A percentile compares a stretch with the other conserved stretches of the same genome.
Evolutionary conservation across 1,140 invertebrate genomes (phyloP).

Genomic region (Doryteuthis pealeii): DNA sequence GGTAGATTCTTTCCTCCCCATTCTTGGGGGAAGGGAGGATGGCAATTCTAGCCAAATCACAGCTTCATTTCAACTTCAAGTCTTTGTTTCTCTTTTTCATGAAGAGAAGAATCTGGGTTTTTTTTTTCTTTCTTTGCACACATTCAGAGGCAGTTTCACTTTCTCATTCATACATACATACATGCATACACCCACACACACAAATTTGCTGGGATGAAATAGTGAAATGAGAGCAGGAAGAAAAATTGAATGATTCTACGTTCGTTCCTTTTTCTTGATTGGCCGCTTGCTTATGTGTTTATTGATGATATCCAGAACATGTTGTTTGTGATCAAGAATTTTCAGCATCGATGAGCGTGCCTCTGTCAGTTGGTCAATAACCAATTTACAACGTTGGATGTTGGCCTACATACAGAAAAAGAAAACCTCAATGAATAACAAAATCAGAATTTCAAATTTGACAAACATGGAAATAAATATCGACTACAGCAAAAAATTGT

Average conservation of each 20-base stretch:
- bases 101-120: too few relatives aligned
- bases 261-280: slow-evolving; percentile 77
- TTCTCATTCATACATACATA: neutral
- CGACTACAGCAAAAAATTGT: too few relatives aligned
- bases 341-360: slow-evolving; percentile 82
- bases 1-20: too few relatives aligned
- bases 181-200: neutral
- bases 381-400: slow-evolving; percentile 89
- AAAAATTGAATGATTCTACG: slow-evolving; percentile 33
- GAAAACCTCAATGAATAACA: slow-evolving; percentile 23
- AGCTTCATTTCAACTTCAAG: too few relatives aligned
- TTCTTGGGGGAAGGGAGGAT: too few relatives aligned
- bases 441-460: too few relatives aligned
- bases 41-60: too few relatives aligned
- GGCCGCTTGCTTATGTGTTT: slow-evolving; percentile 86
- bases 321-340: slow-evolving; percentile 86
- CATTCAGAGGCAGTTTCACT: too few relatives aligned
- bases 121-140: too few relatives aligned
- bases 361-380: slow-evolving; percentile 88
- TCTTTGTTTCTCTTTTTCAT: too few relatives aligned
- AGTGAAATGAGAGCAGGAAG: neutral
- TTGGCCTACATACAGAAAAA: slow-evolving; percentile 72
- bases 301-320: slow-evolving; percentile 84
- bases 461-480: too few relatives aligned
- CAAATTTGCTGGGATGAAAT: neutral